Conservation (phyloP, 2,888 invertebrate genomes). For the Tridacna gigas region DNA sequence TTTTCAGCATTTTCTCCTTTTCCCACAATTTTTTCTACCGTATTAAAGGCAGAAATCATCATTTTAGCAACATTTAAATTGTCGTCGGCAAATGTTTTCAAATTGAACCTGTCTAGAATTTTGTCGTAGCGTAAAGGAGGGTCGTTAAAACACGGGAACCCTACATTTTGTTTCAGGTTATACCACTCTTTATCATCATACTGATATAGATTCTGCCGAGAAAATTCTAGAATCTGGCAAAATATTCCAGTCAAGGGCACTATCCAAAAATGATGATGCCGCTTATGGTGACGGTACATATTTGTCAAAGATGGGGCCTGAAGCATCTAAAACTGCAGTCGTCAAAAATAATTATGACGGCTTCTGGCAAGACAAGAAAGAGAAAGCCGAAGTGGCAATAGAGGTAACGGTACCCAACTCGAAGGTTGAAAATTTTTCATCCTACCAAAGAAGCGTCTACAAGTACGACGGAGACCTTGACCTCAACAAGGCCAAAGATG, state of each 20-base stretch:
- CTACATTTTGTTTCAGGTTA: neutral
- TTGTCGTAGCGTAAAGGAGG: no score
- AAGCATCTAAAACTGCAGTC: conserved; percentile 5
- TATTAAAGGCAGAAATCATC: no score
- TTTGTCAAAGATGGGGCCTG: conserved; percentile 18
- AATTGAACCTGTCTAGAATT: no score
- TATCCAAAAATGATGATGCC: neutral
- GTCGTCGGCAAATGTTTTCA: no score
- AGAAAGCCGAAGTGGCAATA: conserved; percentile 19
- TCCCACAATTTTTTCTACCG: no score
- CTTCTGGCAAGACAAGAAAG: neutral
- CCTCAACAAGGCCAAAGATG: neutral
- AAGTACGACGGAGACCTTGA: neutral
- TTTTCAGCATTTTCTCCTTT: no score
- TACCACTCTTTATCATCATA: conserved; percentile 13
- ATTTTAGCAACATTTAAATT: no score
- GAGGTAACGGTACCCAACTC: neutral
- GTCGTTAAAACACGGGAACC: no score
- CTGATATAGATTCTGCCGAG: neutral
- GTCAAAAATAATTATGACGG: conserved; percentile 23
- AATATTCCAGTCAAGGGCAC: conserved; percentile 3
- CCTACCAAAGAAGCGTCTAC: neutral
- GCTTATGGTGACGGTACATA: conserved; percentile 18
- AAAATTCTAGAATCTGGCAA: conserved; percentile 8
- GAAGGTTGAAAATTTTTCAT: neutral